Evolutionary conservation across 1,140 invertebrate genomes (phyloP), one percentile per base, ranked within the genome.

Genomic region (Dinothrombium tinctorium): DNA sequence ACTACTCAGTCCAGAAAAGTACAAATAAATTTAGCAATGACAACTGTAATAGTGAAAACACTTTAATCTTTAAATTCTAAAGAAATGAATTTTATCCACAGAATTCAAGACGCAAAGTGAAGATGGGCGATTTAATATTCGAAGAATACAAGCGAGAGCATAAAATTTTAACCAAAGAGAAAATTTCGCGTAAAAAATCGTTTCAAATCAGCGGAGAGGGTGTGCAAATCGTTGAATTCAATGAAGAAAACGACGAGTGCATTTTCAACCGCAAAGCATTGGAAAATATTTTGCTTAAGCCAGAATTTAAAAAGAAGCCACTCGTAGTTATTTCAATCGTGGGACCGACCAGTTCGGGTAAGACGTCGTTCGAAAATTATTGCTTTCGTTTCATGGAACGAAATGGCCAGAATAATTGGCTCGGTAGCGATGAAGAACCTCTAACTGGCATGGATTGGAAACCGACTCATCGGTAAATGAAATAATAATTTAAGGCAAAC

Each of bases 341-440:
- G 17, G 35, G 35, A 5, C 19, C 35, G n/a, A 37, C 35, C 6
- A 37, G 35, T 8, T 21, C 19, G 15, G 35, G 35, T 21, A 37
- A 37, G 22, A 21, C 35, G n/a, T 37, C 22, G 4, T 21, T 37
- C n/a, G 19, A 21, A 23, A 37, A 37, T n/a, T 37, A 21, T 37
- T 37, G 19, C 22, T 23, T 37, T 2, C 19, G 22, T 20, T 37
- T 7, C 15, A 20, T 37, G 35, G 22, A 20, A 12, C 5, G 19
- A 37, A 17, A 23, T 23, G 35, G 22, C 22, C 19, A 9, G 4
- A 4, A 11, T 8, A 17, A 17, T 8, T 37, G 35, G 35, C 12
- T 37, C n/a, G 35, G 35, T 21, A 17, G 22, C 22, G 35, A 5
- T 37, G 22, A 23, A n/a, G 19, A 37, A 23, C 35, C 35, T 5